Percentiles rank a stretch among this genome's conserved stretches.
phyloP scores from a whole-genome alignment of 1,140 invertebrate species.

The Mercenaria mercenaria region DNA sequence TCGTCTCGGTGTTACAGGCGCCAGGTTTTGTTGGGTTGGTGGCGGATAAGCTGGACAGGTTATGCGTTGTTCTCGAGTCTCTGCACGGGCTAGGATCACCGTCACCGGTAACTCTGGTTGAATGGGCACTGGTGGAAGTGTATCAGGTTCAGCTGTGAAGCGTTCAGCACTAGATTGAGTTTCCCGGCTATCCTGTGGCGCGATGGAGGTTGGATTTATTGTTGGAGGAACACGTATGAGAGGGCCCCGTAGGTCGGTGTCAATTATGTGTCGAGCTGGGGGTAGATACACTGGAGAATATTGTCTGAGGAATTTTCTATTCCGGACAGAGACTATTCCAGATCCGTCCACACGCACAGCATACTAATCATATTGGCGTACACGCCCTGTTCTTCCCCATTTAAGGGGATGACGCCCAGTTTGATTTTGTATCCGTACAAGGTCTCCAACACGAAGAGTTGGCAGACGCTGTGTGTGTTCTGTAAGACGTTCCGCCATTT shows the following conservation, averaged over 20 bases:
- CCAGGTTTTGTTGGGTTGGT: too few species aligned
- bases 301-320: conserved; percentile 72
- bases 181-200: too few species aligned
- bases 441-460: conserved; percentile 64
- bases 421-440: conserved; percentile 71
- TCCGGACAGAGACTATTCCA: conserved; percentile 68
- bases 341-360: conserved; percentile 69
- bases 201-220: too few species aligned
- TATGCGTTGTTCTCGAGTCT: too few species aligned
- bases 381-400: conserved; percentile 70
- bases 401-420: conserved; percentile 65
- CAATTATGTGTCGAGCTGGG: not conserved
- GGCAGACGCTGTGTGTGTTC: conserved; percentile 69
- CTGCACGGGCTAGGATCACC: too few species aligned
- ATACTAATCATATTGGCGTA: conserved; percentile 74
- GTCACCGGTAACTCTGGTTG: too few species aligned
- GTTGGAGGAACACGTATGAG: too few species aligned
- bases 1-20: too few species aligned
- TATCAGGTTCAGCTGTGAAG: too few species aligned
- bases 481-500: conserved; percentile 50
- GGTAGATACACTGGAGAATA: conserved; percentile 51
- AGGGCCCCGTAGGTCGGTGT: not conserved
- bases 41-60: too few species aligned
- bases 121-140: too few species aligned
- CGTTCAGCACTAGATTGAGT: too few species aligned